Evolutionary conservation across 1,140 invertebrate species (phyloP), one percentile per base, ranked within the genome.

Genomic region (Lycorma delicatula): DNA sequence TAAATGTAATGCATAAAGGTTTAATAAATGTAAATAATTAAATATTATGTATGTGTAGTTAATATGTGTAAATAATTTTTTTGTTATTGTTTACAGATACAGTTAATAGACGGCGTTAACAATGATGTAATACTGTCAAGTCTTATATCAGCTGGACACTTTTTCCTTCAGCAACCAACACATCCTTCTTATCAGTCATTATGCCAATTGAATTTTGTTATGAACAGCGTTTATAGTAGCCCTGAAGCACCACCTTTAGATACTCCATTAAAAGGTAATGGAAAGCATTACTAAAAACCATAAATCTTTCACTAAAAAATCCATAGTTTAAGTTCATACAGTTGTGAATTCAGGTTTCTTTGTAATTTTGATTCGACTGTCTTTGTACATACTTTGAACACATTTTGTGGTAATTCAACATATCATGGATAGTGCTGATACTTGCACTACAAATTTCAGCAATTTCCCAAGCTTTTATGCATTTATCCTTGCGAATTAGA

Each of bases 121-220:
- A 92, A 94, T 67, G 93, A 97, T 72, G 87, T 96, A 1, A 81
- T 87, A 47, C 78, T 98, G 46, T 91, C 87, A 64, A 85, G 84
- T 62, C 81, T 95, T 60, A 81, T 93, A 6, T 82, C 83, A 63
- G 86, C 91, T 18, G 85, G 86, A 51, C 89, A 93, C 68, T 77
- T 97, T 63, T 98, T 98, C 73, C 77, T 98, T 26, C 94, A 98
- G 69, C 85, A 95, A 69, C 92, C 91, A 13, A 86, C 90, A 44
- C 93, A 98, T 77, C 93, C 94, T 0, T 85, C 91, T 0, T 95
- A 87, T 75, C 84, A 86, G 1, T 83, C 82, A 13, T 75, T 98
- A 47, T 80, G 83, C 61, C 74, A 82, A 47, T 77, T 97, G 31
- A 89, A 90, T 67, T 77, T 82, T 31, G 79, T 76, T 60, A 86